Evolutionary conservation across 2,888 invertebrate genomes (phyloP).

Genomic region (Baccha elongata): DNA sequence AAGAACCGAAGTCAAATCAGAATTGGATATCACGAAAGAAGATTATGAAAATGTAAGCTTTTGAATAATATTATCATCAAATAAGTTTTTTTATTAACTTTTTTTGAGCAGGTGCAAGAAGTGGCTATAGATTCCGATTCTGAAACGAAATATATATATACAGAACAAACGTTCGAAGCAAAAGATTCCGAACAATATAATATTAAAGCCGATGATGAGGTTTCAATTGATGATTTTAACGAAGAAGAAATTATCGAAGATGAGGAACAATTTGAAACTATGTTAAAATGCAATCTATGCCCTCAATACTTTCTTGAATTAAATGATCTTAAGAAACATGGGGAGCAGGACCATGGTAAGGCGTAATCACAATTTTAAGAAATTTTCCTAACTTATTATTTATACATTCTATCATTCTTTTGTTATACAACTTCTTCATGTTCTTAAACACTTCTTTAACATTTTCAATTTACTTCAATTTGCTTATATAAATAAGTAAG

Average conservation of each 20-base stretch:
- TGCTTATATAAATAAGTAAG: too few species aligned
- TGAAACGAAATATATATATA: not conserved
- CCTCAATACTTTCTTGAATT: slow-evolving; percentile 37
- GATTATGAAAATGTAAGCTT: slow-evolving; percentile 9
- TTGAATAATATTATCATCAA: not conserved
- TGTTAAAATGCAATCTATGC: slow-evolving; percentile 71
- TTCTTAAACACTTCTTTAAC: too few species aligned
- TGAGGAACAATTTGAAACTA: not conserved
- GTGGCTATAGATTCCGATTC: not conserved
- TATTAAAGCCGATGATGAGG: too few species aligned
- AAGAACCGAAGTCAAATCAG: not conserved
- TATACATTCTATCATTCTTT: too few species aligned
- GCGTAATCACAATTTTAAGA: too few species aligned
- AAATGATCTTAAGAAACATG: slow-evolving; percentile 66
- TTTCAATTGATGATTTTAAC: slow-evolving; percentile 14
- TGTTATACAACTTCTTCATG: too few species aligned
- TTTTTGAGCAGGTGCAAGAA: slow-evolving; percentile 33
- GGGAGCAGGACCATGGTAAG: slow-evolving; percentile 68
- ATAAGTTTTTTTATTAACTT: not conserved
- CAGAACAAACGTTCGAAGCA: not conserved
- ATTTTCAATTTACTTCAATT: too few species aligned
- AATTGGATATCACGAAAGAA: slow-evolving; percentile 34
- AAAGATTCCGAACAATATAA: not conserved
- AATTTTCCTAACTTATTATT: too few species aligned
- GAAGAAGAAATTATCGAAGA: not conserved